These are phyloP conservation scores for Vulpes vulpes DNA, from an alignment of 2,113 vertebrate genomes.

Conservation along the genomic window DNA sequence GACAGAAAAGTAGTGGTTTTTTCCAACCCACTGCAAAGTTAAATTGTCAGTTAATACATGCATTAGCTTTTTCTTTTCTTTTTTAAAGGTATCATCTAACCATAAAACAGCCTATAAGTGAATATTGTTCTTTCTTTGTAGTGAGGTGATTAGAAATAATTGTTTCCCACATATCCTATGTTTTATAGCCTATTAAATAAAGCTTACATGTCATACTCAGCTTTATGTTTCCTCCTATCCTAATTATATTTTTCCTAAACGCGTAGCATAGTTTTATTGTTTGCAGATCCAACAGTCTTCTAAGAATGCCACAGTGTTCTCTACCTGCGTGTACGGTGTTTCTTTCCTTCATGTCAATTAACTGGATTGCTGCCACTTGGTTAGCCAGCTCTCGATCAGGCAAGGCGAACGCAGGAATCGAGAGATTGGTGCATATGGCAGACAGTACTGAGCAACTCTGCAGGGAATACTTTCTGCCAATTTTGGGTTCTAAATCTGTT, in stretches of 20 bases:
- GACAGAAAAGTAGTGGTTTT: slow-evolving; percentile 39
- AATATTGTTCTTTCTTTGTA: slow-evolving; percentile 2
- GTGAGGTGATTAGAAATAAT: slow-evolving; percentile 66
- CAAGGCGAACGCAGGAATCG: slow-evolving; percentile 51
- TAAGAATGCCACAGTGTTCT: background rate
- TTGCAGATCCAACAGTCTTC: background rate
- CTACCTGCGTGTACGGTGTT: background rate
- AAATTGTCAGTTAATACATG: slow-evolving; percentile 20
- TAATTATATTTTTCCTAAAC: slow-evolving; percentile 38
- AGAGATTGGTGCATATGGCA: slow-evolving; percentile 75
- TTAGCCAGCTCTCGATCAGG: slow-evolving; percentile 68
- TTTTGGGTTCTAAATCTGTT: slow-evolving; percentile 76
- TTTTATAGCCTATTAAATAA: slow-evolving; percentile 53
- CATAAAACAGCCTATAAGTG: slow-evolving; percentile 49
- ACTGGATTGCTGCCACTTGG: slow-evolving; percentile 57
- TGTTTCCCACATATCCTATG: slow-evolving; percentile 65
- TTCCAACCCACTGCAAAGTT: background rate
- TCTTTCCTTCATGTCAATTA: slow-evolving; percentile 65
- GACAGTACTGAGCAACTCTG: slow-evolving; percentile 54
- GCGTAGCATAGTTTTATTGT: background rate
- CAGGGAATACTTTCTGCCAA: slow-evolving; percentile 76
- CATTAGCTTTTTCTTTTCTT: background rate
- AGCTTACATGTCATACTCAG: background rate
- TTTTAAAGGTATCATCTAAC: background rate
- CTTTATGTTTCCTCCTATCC: background rate